Percentiles rank a stretch among this genome's conserved stretches.
phyloP scores from a whole-genome alignment of 2,113 vertebrate species.

The Saguinus imperator region DNA sequence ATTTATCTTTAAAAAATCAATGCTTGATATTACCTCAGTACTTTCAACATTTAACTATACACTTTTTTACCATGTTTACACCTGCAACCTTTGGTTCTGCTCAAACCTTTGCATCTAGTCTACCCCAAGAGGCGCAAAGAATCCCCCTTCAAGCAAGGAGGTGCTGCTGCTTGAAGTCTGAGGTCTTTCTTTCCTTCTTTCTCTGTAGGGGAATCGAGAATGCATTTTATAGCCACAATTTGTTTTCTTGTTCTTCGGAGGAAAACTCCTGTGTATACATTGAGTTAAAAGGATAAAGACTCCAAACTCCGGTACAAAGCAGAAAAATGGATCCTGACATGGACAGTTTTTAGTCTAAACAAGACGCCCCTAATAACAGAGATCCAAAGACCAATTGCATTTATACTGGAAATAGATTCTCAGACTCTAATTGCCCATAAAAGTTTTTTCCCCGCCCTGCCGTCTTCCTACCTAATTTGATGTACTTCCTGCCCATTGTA shows the following conservation, averaged over 20 bases:
- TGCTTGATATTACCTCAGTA: not conserved
- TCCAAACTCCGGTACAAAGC: not conserved
- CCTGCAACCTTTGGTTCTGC: not conserved
- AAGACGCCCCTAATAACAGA: not conserved
- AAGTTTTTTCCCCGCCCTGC: not conserved
- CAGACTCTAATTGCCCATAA: not conserved
- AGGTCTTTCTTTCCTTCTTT: not conserved
- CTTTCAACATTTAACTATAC: not conserved
- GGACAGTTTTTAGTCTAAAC: not conserved
- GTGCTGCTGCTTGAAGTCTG: not conserved
- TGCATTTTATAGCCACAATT: not conserved
- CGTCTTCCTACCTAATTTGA: conserved; percentile 30
- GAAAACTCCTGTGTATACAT: not conserved
- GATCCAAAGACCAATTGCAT: not conserved
- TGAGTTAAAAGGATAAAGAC: conserved; percentile 19
- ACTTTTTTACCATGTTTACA: not conserved
- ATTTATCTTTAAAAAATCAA: not conserved
- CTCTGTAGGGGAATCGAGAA: conserved; percentile 25
- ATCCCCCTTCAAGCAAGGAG: not conserved
- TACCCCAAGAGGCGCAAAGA: not conserved
- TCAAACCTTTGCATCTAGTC: not conserved
- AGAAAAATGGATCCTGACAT: not conserved
- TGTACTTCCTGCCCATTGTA: conserved; percentile 4
- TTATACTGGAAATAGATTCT: not conserved
- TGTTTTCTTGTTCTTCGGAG: not conserved